Evolutionary conservation across 2,888 invertebrate species (phyloP).

Genomic region (Pristionchus arcanus): DNA sequence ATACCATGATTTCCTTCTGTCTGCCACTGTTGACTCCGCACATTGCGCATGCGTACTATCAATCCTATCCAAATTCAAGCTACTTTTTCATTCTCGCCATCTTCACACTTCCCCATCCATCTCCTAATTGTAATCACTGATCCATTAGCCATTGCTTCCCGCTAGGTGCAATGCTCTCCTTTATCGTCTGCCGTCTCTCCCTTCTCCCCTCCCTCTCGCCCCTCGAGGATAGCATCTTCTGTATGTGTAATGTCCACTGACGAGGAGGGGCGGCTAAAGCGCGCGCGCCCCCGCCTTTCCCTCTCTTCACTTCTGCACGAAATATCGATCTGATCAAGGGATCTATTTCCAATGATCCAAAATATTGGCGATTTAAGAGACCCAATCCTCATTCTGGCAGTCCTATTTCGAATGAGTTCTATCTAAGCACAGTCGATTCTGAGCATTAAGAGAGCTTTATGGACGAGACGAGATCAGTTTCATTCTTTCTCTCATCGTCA

Average conservation of each 20-base stretch:
- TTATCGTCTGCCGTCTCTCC: slow-evolving; percentile 32
- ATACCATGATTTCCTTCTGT: too few relatives aligned
- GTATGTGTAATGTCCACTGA: slow-evolving; percentile 52
- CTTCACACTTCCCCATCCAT: background rate
- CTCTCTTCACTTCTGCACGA: slow-evolving; percentile 34
- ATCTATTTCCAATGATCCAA: background rate
- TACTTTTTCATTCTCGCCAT: background rate
- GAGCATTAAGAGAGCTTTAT: background rate
- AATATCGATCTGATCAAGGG: slow-evolving; percentile 38
- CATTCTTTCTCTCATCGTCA: background rate
- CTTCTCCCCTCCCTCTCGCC: background rate
- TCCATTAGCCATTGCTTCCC: background rate
- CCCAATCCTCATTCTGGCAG: too few relatives aligned
- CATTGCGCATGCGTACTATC: too few relatives aligned
- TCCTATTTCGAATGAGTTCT: too few relatives aligned
- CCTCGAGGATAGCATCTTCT: slow-evolving; percentile 16
- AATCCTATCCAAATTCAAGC: too few relatives aligned
- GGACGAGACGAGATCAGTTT: background rate
- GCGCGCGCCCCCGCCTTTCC: slow-evolving; percentile 10
- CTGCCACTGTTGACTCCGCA: too few relatives aligned
- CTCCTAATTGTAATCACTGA: background rate
- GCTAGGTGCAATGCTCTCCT: background rate
- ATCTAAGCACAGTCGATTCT: background rate
- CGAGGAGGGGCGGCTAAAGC: background rate
- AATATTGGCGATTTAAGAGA: too few relatives aligned